Conservation (phyloP, 2,888 invertebrate species). For the Hypercompe scribonia region DNA sequence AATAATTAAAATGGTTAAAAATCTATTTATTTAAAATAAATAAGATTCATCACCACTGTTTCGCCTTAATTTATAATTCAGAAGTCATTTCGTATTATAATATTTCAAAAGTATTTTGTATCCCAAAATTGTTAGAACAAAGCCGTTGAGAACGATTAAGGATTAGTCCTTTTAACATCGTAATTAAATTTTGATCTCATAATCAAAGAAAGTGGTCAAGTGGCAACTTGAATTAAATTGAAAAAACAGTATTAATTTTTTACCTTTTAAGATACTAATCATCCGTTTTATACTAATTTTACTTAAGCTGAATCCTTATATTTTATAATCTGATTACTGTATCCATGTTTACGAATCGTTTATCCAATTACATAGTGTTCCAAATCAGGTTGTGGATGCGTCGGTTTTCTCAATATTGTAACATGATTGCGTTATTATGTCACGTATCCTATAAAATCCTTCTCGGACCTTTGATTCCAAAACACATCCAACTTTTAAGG, state of each 20-base stretch:
- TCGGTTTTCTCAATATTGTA: neutral
- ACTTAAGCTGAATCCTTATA: neutral
- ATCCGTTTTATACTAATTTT: no score
- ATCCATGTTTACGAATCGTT: neutral
- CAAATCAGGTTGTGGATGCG: neutral
- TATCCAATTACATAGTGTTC: neutral
- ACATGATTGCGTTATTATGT: neutral
- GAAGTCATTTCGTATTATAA: constrained; percentile 34
- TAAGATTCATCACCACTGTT: neutral
- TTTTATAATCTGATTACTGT: neutral
- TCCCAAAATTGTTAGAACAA: constrained; percentile 41
- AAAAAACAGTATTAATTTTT: neutral
- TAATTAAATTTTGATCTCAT: constrained; percentile 49
- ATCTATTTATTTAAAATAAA: no score
- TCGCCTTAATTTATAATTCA: constrained; percentile 25
- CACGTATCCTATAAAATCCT: neutral
- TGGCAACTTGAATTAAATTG: neutral
- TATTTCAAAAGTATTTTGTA: constrained; percentile 48
- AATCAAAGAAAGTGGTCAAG: constrained; percentile 26
- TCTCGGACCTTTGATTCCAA: neutral
- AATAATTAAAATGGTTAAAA: no score
- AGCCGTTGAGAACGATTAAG: constrained; percentile 27
- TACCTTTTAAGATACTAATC: neutral
- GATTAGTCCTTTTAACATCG: constrained; percentile 33
- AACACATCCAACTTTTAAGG: neutral